Percentiles rank a stretch among this genome's conserved stretches.
These are phyloP conservation scores for Romanogobio albipinnatus DNA, from an alignment of 2,113 vertebrate species.

Conservation along the genomic window DNA sequence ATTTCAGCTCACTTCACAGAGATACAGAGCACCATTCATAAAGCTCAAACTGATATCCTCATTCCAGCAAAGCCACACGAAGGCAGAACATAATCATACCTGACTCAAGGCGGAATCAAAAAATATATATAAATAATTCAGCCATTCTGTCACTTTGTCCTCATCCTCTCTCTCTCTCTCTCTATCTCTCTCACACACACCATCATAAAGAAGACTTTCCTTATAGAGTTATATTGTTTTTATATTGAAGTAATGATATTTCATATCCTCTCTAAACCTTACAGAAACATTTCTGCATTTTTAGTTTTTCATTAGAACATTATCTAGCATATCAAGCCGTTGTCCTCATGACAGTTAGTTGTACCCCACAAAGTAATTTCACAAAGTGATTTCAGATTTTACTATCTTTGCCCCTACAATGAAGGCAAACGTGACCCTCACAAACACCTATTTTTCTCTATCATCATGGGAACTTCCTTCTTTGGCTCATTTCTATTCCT, in stretches of 20 bases:
- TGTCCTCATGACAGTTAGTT: not conserved
- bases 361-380: not conserved
- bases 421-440: not conserved
- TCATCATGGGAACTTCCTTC: not conserved
- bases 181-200: not conserved
- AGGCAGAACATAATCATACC: not conserved
- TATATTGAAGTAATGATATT: not conserved
- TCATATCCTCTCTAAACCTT: not conserved
- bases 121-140: constrained; percentile 6
- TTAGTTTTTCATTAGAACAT: constrained; percentile 12
- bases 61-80: not conserved
- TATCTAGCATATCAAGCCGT: not conserved
- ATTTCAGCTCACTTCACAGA: constrained; percentile 12
- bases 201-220: not conserved
- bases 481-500: not conserved
- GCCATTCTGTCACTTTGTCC: constrained; percentile 34
- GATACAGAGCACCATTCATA: constrained; percentile 35
- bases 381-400: not conserved
- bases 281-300: not conserved
- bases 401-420: not conserved
- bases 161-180: not conserved
- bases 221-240: not conserved
- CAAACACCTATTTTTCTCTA: not conserved
- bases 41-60: not conserved
- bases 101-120: constrained; percentile 1